These are phyloP conservation scores for Atractosteus spatula DNA, from an alignment of 2,113 vertebrate species.

Conservation along the genomic window DNA sequence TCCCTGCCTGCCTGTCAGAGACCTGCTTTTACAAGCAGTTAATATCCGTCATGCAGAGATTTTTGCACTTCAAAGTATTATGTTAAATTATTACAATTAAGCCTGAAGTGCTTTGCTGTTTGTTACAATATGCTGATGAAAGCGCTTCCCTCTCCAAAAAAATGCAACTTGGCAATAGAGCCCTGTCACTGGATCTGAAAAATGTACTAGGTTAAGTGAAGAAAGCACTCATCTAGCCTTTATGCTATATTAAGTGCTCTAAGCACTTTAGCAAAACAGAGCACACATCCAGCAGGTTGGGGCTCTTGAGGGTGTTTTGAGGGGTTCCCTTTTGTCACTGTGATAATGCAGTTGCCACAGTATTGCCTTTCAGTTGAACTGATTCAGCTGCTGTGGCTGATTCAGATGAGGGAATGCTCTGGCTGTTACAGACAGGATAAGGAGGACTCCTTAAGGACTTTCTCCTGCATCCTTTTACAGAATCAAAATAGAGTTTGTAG, in stretches of 20 bases:
- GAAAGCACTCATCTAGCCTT: not conserved
- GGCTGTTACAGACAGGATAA: too few species aligned
- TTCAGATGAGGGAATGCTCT: too few species aligned
- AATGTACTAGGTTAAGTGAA: not conserved
- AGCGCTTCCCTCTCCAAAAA: not conserved
- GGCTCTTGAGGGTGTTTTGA: too few species aligned
- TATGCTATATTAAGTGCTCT: not conserved
- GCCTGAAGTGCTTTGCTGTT: constrained; percentile 16
- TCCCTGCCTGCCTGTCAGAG: not conserved
- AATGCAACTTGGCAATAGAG: not conserved
- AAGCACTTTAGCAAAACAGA: not conserved
- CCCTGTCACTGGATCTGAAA: not conserved
- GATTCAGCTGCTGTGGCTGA: too few species aligned
- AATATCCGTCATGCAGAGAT: constrained; percentile 1
- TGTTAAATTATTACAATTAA: constrained; percentile 18
- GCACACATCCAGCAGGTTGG: too few species aligned
- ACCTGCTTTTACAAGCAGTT: constrained; percentile 6
- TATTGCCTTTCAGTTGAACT: too few species aligned
- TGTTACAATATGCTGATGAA: constrained; percentile 18
- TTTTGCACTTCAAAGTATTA: constrained; percentile 14
- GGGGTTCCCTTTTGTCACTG: too few species aligned
- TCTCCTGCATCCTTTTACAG: too few species aligned
- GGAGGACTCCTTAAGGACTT: too few species aligned
- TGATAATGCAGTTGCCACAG: too few species aligned
- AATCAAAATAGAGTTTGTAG: too few species aligned